Conservation (phyloP, 2,888 invertebrate genomes). For the Torymus texanus region DNA sequence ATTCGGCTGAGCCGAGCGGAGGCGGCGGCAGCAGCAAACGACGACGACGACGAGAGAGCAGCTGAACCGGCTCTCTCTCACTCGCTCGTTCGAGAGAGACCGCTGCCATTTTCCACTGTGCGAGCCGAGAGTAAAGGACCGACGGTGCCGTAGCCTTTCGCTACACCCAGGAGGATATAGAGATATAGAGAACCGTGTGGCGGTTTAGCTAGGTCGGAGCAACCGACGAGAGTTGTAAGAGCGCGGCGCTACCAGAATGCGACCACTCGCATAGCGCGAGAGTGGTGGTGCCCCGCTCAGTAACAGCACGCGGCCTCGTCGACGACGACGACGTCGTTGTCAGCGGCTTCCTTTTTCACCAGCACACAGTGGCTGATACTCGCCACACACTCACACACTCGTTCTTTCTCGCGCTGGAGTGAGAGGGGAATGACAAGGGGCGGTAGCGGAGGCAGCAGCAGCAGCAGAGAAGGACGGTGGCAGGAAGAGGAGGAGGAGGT, state of each 20-base stretch:
- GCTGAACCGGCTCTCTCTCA: background rate
- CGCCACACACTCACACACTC: background rate
- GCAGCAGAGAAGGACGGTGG: slow-evolving; percentile 9
- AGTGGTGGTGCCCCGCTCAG: background rate
- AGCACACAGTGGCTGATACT: background rate
- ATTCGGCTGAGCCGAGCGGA: slow-evolving; percentile 20
- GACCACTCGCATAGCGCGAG: no score
- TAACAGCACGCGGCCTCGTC: background rate
- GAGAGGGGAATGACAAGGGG: slow-evolving; percentile 31
- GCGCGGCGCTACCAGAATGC: no score
- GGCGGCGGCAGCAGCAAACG: background rate
- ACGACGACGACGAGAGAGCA: slow-evolving; percentile 2
- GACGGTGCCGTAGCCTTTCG: no score
- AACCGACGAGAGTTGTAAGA: no score
- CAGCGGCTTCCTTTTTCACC: slow-evolving; percentile 12
- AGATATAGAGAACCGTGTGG: no score
- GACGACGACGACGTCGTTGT: background rate
- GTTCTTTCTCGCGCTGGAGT: background rate
- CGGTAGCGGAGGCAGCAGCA: background rate
- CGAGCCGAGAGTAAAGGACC: no score
- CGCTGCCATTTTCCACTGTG: slow-evolving; percentile 30
- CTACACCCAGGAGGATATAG: no score
- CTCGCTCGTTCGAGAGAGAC: background rate
- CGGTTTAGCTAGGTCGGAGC: no score
- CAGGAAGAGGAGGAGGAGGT: slow-evolving; percentile 28